Evolutionary conservation across 2,888 invertebrate genomes (phyloP), one percentile per base, ranked within the genome.

Genomic region (Netelia melanura): DNA sequence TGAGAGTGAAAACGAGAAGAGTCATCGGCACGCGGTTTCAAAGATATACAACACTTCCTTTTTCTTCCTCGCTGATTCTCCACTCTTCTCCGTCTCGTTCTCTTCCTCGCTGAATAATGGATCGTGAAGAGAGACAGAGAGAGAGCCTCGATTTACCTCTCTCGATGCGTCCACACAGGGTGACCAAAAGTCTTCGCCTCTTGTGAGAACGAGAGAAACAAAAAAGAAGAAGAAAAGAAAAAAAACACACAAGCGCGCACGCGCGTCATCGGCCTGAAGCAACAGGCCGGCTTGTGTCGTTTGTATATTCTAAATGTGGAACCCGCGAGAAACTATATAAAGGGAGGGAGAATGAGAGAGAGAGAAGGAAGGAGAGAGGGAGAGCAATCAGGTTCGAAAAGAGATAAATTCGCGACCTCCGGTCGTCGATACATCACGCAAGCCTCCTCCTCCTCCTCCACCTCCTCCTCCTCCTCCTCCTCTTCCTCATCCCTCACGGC

Each of bases 241-340:
- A 62, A 54, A 11, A 56, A 68, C 61, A 54, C 43, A 52, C 14
- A 65, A 44, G 10, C 44, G 65, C 79, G 62, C 76, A 82, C 70
- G 70, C 81, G 84, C 84, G 68, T 61, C 65, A 76, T 80, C 48
- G 70, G 67, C 48, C 52, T 65, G 72, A 78, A 81, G 72, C 81
- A 68, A 84, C 77, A 81, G 81, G 80, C 80, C 84, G 75, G 52
- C 77, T 67, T 61, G 21, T 72, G 56, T 68, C 64, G 76, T 61
- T 80, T 84, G 54, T 76, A 84, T 78, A 78, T 84, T 84, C 84
- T 84, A 84, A 84, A 84, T 80, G 84, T 76, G 80, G 84, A 84
- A 74, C 44, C 44, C 56, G 58, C 70, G 62, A 54, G 71, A 43
- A 64, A 25, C 62, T 56, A 30, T 30, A 30, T 10, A 17, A 14